Evolutionary conservation across 2,113 vertebrate species (phyloP), one percentile per base, ranked within the genome.

Genomic region (Leptodactylus fuscus): DNA sequence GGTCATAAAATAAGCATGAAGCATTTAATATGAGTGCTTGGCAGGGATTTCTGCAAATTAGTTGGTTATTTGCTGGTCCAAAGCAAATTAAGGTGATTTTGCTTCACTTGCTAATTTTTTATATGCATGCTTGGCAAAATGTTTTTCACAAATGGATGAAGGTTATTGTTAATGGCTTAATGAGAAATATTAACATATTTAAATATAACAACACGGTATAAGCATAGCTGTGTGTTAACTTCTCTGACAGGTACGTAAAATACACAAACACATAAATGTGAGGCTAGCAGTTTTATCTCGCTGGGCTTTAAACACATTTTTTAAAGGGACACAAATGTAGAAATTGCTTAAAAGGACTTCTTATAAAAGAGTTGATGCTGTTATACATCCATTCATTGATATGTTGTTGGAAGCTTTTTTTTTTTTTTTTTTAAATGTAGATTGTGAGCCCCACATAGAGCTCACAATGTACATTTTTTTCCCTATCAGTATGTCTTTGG

Each of bases 21-120:
- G 95, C 95, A 95, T 97, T 97, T 97, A 97, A 97, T 96, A 96
- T 94, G 94, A 94, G 94, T 92, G 94, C 94, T 94, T 92, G 96
- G 95, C 96, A 96, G 95, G 95, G 91, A 93, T 95, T 94, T 96
- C 95, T 95, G 94, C 96, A 96, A 95, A 96, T 95, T 95, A 97
- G 95, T 96, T 95, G 94, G 91, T 94, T 95, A 96, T 96, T 96
- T 96, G 94, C 95, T 94, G 95, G 95, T 95, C 95, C 95, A 95
- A 96, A 97, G 97, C 96, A 97, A 97, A 97, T 98, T 96, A 97
- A 95, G 95, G 94, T 93, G 94, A 94, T 96, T 97, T 97, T 97
- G 95, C 96, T 97, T 97, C 96, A 97, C 94, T 95, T 96, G 96
- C 96, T 97, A 94, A 96, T 98, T 98, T 95, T 97, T 95, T 95